phyloP scores from a whole-genome alignment of 2,797 vertebrate species.

The Staurois parvus region DNA sequence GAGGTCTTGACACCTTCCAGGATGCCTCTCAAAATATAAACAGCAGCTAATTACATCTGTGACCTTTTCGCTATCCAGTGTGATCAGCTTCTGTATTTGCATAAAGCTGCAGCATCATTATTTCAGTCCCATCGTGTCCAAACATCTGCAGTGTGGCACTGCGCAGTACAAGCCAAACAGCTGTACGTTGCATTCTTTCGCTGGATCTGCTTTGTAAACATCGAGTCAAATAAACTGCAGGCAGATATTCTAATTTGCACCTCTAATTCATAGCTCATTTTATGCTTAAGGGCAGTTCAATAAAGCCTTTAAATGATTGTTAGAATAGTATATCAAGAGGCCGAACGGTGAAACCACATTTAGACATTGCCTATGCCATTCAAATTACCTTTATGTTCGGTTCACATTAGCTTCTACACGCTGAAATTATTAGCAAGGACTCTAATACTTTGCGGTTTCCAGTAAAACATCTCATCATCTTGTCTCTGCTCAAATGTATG shows the following conservation, averaged over 20 bases:
- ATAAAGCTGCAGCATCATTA: conserved; percentile 41
- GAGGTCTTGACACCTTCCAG: conserved; percentile 72
- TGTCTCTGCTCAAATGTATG: conserved; percentile 25
- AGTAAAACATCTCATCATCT: conserved; percentile 29
- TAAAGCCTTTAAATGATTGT: conserved; percentile 40
- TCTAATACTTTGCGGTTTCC: conserved; percentile 46
- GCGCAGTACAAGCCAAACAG: not conserved
- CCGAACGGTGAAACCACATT: conserved; percentile 42
- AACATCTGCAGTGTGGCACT: conserved; percentile 4
- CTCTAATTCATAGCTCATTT: conserved; percentile 42
- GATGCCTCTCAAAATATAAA: conserved; percentile 70
- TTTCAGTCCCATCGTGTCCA: conserved; percentile 15
- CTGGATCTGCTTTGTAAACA: conserved; percentile 6
- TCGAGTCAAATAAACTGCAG: conserved; percentile 30
- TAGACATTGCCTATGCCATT: conserved; percentile 38
- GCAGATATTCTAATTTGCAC: conserved; percentile 32
- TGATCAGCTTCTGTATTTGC: conserved; percentile 54
- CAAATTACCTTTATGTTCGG: conserved; percentile 46
- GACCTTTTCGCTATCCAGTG: conserved; percentile 69
- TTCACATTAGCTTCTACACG: conserved; percentile 28
- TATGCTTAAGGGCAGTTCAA: conserved; percentile 34
- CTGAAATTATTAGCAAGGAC: conserved; percentile 43
- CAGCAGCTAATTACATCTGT: conserved; percentile 72
- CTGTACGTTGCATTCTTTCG: not conserved
- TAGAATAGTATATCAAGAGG: conserved; percentile 28